Conservation (phyloP, 1,140 invertebrate genomes). For the Apis cerana region DNA sequence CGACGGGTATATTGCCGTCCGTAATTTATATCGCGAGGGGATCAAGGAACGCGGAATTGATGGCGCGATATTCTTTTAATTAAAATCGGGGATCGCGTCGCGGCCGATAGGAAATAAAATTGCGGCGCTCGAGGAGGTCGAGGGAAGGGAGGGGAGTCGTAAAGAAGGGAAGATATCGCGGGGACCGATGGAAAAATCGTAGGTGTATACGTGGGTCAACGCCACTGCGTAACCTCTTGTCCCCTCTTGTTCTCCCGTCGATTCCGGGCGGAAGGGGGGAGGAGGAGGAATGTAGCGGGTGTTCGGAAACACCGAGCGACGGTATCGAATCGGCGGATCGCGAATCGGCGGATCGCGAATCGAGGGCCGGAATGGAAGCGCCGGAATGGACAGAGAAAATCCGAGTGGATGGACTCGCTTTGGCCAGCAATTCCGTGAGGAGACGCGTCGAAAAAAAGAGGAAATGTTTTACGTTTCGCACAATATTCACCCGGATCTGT, state of each 20-base stretch:
- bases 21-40: too few relatives aligned
- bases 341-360: too few relatives aligned
- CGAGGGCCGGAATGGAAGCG: too few relatives aligned
- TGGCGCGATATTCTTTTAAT: too few relatives aligned
- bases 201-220: slow-evolving; percentile 26
- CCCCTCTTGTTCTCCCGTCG: slow-evolving; percentile 44
- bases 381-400: slow-evolving; percentile 22
- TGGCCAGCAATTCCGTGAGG: slow-evolving; percentile 28
- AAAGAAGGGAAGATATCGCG: neutral
- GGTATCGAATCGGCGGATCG: neutral
- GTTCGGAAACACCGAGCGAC: neutral
- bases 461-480: slow-evolving; percentile 23
- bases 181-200: neutral
- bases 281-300: too few relatives aligned
- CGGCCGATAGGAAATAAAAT: neutral
- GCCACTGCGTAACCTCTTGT: slow-evolving; percentile 45
- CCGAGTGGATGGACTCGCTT: slow-evolving; percentile 31
- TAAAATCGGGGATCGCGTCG: neutral
- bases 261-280: neutral
- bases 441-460: slow-evolving; percentile 36
- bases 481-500: slow-evolving; percentile 17
- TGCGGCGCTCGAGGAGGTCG: neutral
- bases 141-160: too few relatives aligned
- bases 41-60: neutral
- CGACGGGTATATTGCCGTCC: too few relatives aligned